Conservation (phyloP, 2,888 invertebrate species). For the Lamproptera curius region DNA sequence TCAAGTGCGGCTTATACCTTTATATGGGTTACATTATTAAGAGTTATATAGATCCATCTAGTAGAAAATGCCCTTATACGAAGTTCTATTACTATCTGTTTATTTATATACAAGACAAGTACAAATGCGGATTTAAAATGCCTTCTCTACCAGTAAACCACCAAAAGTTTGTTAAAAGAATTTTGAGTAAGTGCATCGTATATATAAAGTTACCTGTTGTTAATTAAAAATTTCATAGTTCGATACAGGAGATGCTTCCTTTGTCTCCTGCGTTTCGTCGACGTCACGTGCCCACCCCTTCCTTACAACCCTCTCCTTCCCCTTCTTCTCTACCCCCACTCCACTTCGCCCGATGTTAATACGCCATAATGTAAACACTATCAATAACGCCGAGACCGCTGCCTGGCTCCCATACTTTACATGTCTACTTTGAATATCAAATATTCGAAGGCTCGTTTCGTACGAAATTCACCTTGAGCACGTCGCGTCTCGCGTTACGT, state of each 20-base stretch:
- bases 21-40: too few relatives aligned
- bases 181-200: too few relatives aligned
- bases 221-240: conserved; percentile 4
- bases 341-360: conserved; percentile 2
- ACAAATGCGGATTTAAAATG: too few relatives aligned
- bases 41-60: too few relatives aligned
- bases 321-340: neutral
- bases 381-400: conserved; percentile 9
- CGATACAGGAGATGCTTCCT: conserved; percentile 2
- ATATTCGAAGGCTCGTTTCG: conserved; percentile 7
- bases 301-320: too few relatives aligned
- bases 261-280: conserved; percentile 3
- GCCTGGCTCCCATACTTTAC: conserved; percentile 8
- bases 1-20: too few relatives aligned
- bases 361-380: conserved; percentile 13
- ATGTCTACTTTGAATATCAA: conserved; percentile 14
- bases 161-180: too few relatives aligned
- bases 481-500: neutral
- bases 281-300: neutral
- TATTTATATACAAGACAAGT: too few relatives aligned
- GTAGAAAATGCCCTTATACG: too few relatives aligned
- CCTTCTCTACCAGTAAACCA: too few relatives aligned
- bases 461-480: neutral
- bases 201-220: too few relatives aligned
- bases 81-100: too few relatives aligned